These are phyloP conservation scores for Dipodomys ordii DNA, from an alignment of 2,113 vertebrate species.

Conservation along the genomic window DNA sequence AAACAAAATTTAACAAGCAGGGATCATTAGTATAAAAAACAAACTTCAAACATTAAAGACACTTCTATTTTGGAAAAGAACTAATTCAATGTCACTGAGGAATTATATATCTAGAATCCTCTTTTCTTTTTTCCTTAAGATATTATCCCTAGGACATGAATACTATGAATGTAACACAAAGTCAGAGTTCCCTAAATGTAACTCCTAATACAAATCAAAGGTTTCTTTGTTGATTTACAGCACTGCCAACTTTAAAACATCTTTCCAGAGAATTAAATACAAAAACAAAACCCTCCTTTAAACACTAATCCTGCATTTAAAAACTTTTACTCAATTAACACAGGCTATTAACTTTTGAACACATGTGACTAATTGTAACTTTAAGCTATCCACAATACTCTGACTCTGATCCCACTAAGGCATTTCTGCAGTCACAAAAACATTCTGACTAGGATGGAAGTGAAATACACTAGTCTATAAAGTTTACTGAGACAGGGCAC, in stretches of 20 bases:
- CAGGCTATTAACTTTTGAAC: not conserved
- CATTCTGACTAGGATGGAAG: not conserved
- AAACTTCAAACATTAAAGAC: not conserved
- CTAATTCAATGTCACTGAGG: not conserved
- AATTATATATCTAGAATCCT: not conserved
- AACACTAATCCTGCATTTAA: not conserved
- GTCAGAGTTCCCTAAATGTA: not conserved
- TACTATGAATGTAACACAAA: not conserved
- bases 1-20: not conserved
- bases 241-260: not conserved
- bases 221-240: not conserved
- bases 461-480: not conserved
- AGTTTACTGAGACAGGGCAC: not conserved
- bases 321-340: not conserved
- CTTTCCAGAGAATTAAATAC: not conserved
- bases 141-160: not conserved
- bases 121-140: too few species aligned
- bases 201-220: not conserved
- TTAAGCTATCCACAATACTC: not conserved
- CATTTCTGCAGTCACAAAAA: not conserved
- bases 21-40: constrained; percentile 4
- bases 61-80: not conserved
- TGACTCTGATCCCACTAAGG: not conserved
- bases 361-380: not conserved
- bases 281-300: not conserved